Evolutionary conservation across 2,113 vertebrate genomes (phyloP), one percentile per base, ranked within the genome.

Genomic region (Meles meles): DNA sequence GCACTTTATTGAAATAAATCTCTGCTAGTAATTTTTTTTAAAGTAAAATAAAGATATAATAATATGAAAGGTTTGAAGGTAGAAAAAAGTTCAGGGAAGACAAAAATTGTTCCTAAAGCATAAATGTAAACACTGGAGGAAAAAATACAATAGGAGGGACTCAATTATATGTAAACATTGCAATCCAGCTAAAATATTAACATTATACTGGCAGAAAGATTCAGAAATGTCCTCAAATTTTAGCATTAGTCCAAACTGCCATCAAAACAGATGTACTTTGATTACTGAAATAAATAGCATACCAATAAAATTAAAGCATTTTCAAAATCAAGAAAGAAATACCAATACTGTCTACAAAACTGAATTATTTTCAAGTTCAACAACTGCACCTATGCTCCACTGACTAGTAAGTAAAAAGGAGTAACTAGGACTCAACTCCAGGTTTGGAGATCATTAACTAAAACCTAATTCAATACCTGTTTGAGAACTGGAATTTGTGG

Each of bases 401-500:
- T 92, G 97, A 96, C 89, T 88, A 47, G 92, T 94, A 90, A 97
- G 97, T 90, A 95, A 94, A 98, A 93, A 6, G 5, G 89, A 97
- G 42, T 55, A 98, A 96, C 87, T 97, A 98, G 89, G 59, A 98
- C 57, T 74, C 71, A 97, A 82, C 81, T 98, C 97, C 97, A 98
- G 96, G 89, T 49, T 96, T 93, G 10, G 67, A 97, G 94, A 97
- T 96, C 2, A 47, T 98, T 98, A 98, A 98, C 95, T 90, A 96
- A 95, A 98, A 97, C 87, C 94, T 97, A 98, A 98, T 91, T 88
- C 92, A 97, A 96, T 98, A 98, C 97, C 98, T 98, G 98, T 77
- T 89, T 93, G 93, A 97, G 98, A 98, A 98, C 98, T 84, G 96
- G 76, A 98, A 97, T 92, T 79, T 90, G 92, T 17, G 49, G 92